These are phyloP conservation scores for Hetaerina titia DNA, from an alignment of 2,888 invertebrate genomes.

Conservation along the genomic window DNA sequence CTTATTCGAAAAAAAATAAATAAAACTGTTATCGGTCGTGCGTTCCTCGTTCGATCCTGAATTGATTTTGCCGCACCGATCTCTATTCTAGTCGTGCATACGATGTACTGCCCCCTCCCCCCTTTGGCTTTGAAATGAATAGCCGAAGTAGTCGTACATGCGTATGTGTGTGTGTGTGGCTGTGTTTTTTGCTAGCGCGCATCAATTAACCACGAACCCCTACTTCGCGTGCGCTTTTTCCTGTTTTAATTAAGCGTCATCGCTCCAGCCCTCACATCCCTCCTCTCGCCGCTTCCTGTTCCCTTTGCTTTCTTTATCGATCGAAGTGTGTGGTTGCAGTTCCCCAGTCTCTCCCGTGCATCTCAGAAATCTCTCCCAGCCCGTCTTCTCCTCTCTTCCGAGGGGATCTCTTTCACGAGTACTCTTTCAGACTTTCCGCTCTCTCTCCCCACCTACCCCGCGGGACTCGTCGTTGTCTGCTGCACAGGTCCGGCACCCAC, in stretches of 20 bases:
- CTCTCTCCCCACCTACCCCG: background rate
- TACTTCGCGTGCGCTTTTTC: constrained; percentile 33
- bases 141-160: background rate
- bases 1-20: background rate
- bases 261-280: background rate
- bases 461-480: too few species aligned
- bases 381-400: background rate
- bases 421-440: background rate
- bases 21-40: background rate
- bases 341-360: background rate
- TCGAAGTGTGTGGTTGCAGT: background rate
- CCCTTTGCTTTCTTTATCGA: constrained; percentile 14
- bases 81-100: background rate
- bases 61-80: background rate
- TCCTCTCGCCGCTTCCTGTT: background rate
- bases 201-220: constrained; percentile 3
- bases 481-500: background rate
- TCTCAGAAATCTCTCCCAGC: background rate
- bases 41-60: background rate
- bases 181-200: background rate
- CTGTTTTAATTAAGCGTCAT: constrained; percentile 35
- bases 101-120: background rate
- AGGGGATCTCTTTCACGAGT: background rate
- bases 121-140: background rate
- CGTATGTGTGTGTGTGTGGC: background rate